Base-by-base conservation (phyloP, 23 tunicate species). In the Pegea sp. region DNA sequence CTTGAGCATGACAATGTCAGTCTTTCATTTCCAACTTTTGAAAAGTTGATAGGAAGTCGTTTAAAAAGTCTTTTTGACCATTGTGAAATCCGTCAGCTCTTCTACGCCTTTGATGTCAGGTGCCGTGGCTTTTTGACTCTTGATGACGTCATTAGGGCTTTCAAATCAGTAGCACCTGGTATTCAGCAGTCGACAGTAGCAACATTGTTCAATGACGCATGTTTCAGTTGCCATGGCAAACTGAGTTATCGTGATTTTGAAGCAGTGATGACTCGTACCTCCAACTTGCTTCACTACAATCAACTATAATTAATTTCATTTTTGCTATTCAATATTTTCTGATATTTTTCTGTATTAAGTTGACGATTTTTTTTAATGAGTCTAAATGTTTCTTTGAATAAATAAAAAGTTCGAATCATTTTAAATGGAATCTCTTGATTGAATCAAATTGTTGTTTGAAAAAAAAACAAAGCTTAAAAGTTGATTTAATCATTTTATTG, bases 191-290 rank as follows among this genome's bases (percentile, higher is more conserved):
- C 84, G 23, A 59, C 63, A 22, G 53, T 84, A 11, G 18, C 5
- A 25, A 61, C 95, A 13, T 73, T 84, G 50, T 84, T 53, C 54
- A 26, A 68, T 25, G 51, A 67, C 1, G 29, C 68, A 34, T 70
- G 79, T 52, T 25, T 16, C 16, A 53, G 68, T 26, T 24, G 1
- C 2, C 67, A 68, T 63, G 72, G 68, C 5, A 67, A 69, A 68
- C n/a, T 74, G 1, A 73, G 84, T 57, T 84, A 62, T 38, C 57
- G 86, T 5, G 86, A 84, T 21, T 84, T 84, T 57, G 76, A 73
- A 48, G 18, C 19, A 1, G 57, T 61, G 7, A 67, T 84, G 71
- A 62, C n/a, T n/a, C n/a, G n/a, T n/a, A n/a, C n/a, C n/a, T n/a
- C n/a, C n/a, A n/a, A n/a, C n/a, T n/a, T n/a, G n/a, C n/a, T n/a